Evolutionary conservation across 2,888 invertebrate species (phyloP), one percentile per base, ranked within the genome.

Genomic region (Amaurobius ferox): DNA sequence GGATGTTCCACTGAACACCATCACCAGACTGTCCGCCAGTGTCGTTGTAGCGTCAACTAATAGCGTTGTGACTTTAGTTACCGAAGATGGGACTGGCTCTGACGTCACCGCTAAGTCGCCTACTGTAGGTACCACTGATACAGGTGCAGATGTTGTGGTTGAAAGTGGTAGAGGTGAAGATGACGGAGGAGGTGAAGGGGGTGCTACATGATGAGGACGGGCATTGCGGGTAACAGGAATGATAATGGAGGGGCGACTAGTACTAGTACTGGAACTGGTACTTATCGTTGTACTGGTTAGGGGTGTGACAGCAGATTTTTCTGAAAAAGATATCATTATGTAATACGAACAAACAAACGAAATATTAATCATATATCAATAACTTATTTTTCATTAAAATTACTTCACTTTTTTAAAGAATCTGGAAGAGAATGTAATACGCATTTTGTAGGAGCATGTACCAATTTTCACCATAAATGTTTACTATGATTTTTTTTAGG

Each of bases 211-310:
- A 9, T 70, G 83, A 0, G 72, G 85, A 40, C 76, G 78, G 28
- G 86, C 70, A 28, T 80, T 81, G 40, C 78, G 81, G 39, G 88
- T 86, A 39, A 86, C 83, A n/a, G 86, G 86, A 26, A 88, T 88
- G 72, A 88, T 88, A 44, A 88, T 80, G 29, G 88, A 86, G 2
- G 88, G 88, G 6, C 86, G 74, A 74, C 81, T 86, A 7, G 86
- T 86, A 26, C 79, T 79, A 5, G 86, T 86, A 23, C 79, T 86
- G 6, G 86, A 86, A 44, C 79, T 86, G 1, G 86, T 86, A 74
- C 79, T 79, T 0, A 76, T 80, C 5, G 86, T 79, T 11, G 85
- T 86, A 44, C 78, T 86, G 9, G 85, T 86, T 0, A 73, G 68
- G 23, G 85, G 78, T 9, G 73, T 74, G 7, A 61, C 79, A 7